Percentiles rank a stretch among this genome's conserved stretches.
Conservation (phyloP, 2,797 vertebrate genomes). For the Acropternis orthonyx region DNA sequence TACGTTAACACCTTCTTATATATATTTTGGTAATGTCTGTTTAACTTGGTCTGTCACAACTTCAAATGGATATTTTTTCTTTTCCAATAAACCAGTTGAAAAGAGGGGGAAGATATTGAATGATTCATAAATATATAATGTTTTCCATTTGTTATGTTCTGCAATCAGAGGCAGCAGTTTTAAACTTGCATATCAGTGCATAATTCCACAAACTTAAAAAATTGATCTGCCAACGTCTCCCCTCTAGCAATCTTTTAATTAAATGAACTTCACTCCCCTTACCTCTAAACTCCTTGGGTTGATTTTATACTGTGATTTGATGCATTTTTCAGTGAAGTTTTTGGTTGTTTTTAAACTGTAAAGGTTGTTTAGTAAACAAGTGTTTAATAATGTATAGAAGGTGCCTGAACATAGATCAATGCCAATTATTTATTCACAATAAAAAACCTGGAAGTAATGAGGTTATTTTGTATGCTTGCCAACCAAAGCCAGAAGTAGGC, state of each 20-base stretch:
- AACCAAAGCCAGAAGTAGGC: neutral
- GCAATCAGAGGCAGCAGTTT: slow-evolving; percentile 54
- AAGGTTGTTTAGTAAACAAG: slow-evolving; percentile 56
- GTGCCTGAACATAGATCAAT: slow-evolving; percentile 51
- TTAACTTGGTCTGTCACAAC: slow-evolving; percentile 32
- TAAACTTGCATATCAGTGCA: slow-evolving; percentile 60
- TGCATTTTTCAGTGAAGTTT: slow-evolving; percentile 39
- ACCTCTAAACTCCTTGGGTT: slow-evolving; percentile 51
- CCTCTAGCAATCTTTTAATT: slow-evolving; percentile 72
- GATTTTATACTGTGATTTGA: slow-evolving; percentile 45
- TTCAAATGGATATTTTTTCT: slow-evolving; percentile 5
- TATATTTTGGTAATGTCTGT: slow-evolving; percentile 55
- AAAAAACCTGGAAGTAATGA: slow-evolving; percentile 32
- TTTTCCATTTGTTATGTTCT: slow-evolving; percentile 62
- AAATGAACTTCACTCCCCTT: slow-evolving; percentile 71
- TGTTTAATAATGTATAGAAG: slow-evolving; percentile 61
- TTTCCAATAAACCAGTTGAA: slow-evolving; percentile 19
- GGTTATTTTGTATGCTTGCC: neutral
- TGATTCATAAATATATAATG: slow-evolving; percentile 67
- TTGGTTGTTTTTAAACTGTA: slow-evolving; percentile 18
- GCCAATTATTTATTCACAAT: slow-evolving; percentile 69
- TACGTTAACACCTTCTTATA: slow-evolving; percentile 31
- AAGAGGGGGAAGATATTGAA: slow-evolving; percentile 17
- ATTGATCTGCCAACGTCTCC: slow-evolving; percentile 65
- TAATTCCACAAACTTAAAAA: slow-evolving; percentile 71